Evolutionary conservation across 2,888 invertebrate genomes (phyloP), one percentile per base, ranked within the genome.

Genomic region (Griposia aprilina): DNA sequence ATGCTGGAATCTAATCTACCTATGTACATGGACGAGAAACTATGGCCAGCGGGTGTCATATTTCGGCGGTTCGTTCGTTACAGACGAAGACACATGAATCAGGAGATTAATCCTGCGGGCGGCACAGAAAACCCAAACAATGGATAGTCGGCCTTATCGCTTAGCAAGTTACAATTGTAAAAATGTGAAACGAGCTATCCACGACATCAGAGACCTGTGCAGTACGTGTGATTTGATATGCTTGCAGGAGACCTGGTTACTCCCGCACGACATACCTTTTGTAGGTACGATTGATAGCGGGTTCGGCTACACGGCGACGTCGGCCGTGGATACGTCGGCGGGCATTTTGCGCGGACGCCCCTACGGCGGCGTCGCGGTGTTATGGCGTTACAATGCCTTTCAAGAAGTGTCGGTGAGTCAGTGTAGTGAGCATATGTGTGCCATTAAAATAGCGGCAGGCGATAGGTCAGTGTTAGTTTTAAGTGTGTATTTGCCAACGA

Each of bases 351-450:
- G 62, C 11, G 62, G 62, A 23, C 41, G 63, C 41, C 63, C 63
- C 63, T 41, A 63, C 23, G 41, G 63, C 41, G 41, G 41, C 41
- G 63, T 63, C 63, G 41, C 30, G 23, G 41, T 63, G 41, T 63
- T 63, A 63, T 63, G 65, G 65, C 45, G 65, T 23, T 65, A 45
- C 65, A 45, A n/a, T 45, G 1, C 65, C 45, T 41, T 65, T n/a
- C 65, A 65, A n/a, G 45, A 65, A n/a, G 65, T 65, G 65, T 65
- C 65, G 15, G 65, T 65, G 45, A 65, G 45, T 45, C 45, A 65
- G 65, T 65, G 45, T n/a, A 65, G 65, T 45, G 45, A 65, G 65
- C 65, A 45, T 65, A 65, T 65, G n/a, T 65, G 65, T 65, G 65
- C n/a, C n/a, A 65, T 65, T 45, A 45, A 36, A 45, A 65, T 45